Base-by-base conservation (phyloP, 2,797 vertebrate genomes). In the Sphaeramia orbicularis region DNA sequence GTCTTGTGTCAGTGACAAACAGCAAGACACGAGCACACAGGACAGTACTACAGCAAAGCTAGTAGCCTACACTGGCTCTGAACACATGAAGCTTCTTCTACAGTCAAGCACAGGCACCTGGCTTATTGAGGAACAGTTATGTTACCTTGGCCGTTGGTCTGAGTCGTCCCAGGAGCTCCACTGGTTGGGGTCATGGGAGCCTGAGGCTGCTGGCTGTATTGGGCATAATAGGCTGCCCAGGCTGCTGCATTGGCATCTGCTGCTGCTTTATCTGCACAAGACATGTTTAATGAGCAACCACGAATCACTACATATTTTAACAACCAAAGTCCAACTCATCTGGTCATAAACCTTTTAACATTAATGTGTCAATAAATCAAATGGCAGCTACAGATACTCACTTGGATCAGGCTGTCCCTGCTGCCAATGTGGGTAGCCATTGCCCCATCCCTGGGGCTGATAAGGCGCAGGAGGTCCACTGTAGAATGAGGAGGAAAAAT, bases 211-310 rank as follows among this genome's bases (percentile, higher is more conserved):
- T 99, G 97, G 78, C 98, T 95, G 37, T 99, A 99, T 89, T 99
- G 98, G 83, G 98, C 97, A 65, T 99, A 99, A 84, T 99, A 99
- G 10, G 98, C 98, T 69, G 98, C 98, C 98, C 98, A 99, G 0
- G 98, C 98, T 42, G 98, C 98, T 24, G 98, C 98, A 75, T 99
- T 99, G 60, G 98, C 98, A 76, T 99, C 98, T 0, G 97, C 95
- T 67, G 96, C 98, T 71, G 97, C 95, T 92, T 99, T 99, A 91
- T 96, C 98, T 99, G 90, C 1, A 64, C 66, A 78, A 65, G 53
- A 58, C 2, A n/a, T 9, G 13, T 14, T 27, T 27, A 27, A 3
- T 27, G 24, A 27, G 24, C 24, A 1, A 27, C 24, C 6, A 27
- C 5, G 6, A 27, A 27, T 27, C 2, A 27, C 24, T 27, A 6